Conservation (phyloP, 2,113 vertebrate species). For the Triplophysa rosa region DNA sequence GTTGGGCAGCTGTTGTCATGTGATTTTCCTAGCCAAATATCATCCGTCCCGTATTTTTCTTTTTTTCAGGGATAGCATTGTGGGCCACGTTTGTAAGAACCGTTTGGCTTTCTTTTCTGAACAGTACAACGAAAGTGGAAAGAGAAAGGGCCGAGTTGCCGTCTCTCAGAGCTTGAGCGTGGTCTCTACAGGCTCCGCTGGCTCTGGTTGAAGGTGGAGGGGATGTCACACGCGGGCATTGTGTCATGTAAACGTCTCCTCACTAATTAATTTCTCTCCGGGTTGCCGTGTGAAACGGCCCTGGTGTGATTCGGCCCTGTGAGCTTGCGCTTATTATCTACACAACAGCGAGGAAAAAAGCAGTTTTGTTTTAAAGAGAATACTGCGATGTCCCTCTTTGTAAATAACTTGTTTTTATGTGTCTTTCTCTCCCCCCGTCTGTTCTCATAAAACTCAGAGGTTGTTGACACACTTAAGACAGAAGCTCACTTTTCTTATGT, state of each 20-base stretch:
- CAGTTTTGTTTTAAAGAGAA: conserved; percentile 30
- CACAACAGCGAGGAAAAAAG: background rate
- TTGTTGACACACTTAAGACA: conserved; percentile 43
- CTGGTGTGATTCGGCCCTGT: conserved; percentile 33
- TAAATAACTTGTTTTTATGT: background rate
- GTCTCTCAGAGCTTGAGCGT: background rate
- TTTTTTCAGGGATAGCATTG: background rate
- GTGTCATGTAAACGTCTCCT: conserved; percentile 47
- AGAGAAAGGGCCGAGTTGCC: conserved; percentile 17
- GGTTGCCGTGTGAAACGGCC: conserved; percentile 50
- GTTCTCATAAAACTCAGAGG: conserved; percentile 32
- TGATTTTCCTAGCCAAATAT: conserved; percentile 36
- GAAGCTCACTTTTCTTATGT: conserved; percentile 41
- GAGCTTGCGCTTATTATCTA: conserved; percentile 34
- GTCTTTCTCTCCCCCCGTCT: conserved; percentile 10
- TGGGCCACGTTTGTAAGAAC: conserved; percentile 18
- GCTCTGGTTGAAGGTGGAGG: conserved; percentile 32
- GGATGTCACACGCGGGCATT: conserved; percentile 26
- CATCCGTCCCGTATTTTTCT: background rate
- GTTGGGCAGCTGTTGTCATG: conserved; percentile 25
- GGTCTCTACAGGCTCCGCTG: conserved; percentile 24
- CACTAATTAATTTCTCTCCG: conserved; percentile 56
- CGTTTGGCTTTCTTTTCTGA: conserved; percentile 24
- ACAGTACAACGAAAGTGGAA: conserved; percentile 17
- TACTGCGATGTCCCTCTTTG: conserved; percentile 6